Evolutionary conservation across 2,113 vertebrate genomes (phyloP).

Genomic region (Leptodactylus fuscus): DNA sequence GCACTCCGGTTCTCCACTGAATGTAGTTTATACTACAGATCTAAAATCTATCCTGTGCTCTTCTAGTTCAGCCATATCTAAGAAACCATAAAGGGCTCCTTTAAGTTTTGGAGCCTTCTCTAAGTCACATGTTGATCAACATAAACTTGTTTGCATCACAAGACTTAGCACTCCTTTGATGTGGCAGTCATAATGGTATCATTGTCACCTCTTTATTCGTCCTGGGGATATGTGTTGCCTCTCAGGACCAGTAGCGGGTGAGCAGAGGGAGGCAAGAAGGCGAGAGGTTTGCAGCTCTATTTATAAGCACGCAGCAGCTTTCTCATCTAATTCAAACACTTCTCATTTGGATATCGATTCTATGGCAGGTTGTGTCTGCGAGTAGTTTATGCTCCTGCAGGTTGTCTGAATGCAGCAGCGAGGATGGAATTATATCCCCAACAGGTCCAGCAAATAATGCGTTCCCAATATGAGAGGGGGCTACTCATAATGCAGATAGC

Average conservation of each 20-base stretch:
- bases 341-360: constrained; percentile 56
- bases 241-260: neutral
- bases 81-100: too few species aligned
- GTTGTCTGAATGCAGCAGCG: constrained; percentile 49
- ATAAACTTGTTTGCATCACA: neutral
- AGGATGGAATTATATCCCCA: constrained; percentile 40
- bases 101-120: too few species aligned
- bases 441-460: neutral
- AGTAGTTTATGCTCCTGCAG: constrained; percentile 54
- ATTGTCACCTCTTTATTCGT: neutral
- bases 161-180: neutral
- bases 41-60: too few species aligned
- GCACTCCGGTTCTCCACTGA: too few species aligned
- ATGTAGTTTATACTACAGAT: too few species aligned
- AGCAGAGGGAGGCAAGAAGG: neutral
- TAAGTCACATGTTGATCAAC: neutral
- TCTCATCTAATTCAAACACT: constrained; percentile 31
- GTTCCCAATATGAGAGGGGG: constrained; percentile 1
- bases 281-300: constrained; percentile 32
- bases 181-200: neutral
- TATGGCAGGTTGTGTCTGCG: constrained; percentile 49
- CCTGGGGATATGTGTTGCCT: neutral
- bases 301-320: constrained; percentile 45
- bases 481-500: neutral
- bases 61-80: neutral